phyloP scores from a whole-genome alignment of 2,113 vertebrate species.

The Anguilla japonica region DNA sequence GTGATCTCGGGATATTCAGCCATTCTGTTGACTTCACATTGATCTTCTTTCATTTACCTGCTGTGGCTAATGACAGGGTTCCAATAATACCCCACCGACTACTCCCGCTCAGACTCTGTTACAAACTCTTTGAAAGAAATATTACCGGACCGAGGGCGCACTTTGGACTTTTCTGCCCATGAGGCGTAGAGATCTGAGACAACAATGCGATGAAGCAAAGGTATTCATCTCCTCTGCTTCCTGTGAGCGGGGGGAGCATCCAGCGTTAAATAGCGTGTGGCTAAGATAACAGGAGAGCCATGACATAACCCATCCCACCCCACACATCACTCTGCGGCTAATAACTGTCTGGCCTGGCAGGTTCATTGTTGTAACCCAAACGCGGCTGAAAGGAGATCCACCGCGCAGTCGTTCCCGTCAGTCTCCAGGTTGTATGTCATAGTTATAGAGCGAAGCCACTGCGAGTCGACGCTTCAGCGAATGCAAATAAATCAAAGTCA shows the following conservation, averaged over 20 bases:
- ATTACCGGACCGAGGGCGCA: background rate
- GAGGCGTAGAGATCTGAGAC: background rate
- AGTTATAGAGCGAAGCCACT: background rate
- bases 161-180: background rate
- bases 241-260: background rate
- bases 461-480: background rate
- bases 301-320: background rate
- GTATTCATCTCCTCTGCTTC: background rate
- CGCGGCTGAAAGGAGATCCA: background rate
- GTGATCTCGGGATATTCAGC: background rate
- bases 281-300: background rate
- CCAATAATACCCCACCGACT: background rate
- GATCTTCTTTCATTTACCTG: background rate
- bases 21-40: background rate
- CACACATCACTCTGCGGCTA: background rate
- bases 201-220: background rate
- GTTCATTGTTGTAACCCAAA: background rate
- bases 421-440: background rate
- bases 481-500: background rate
- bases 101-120: background rate
- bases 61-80: background rate
- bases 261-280: background rate
- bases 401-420: background rate
- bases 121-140: background rate
- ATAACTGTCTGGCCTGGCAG: background rate